These are phyloP conservation scores for Cliona cf. orientalis DNA, from an alignment of 37 sponge, comb jelly and placozoan genomes.

Conservation along the genomic window DNA sequence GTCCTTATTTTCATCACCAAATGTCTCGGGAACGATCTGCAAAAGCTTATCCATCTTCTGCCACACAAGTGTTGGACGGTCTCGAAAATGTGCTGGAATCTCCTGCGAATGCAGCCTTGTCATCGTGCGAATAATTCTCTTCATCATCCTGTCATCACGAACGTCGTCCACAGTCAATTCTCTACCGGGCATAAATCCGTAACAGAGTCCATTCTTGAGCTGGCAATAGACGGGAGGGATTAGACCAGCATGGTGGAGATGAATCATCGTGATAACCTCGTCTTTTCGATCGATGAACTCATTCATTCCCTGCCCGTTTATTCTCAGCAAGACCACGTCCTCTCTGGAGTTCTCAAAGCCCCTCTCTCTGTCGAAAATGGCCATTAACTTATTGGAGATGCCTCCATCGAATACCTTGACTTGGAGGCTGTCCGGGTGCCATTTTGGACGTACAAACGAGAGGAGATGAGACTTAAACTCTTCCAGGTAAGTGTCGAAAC, in stretches of 20 bases:
- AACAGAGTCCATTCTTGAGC: constrained; percentile 78
- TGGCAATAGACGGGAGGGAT: constrained; percentile 45
- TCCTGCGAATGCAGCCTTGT: constrained; percentile 66
- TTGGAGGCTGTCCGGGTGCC: not conserved
- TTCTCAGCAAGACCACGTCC: constrained; percentile 60
- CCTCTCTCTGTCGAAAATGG: constrained; percentile 18
- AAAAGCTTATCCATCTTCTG: too few species aligned
- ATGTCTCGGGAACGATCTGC: too few species aligned
- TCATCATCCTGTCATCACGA: constrained; percentile 31
- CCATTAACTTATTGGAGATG: constrained; percentile 62
- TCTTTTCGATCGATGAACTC: constrained; percentile 50
- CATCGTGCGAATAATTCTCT: constrained; percentile 50
- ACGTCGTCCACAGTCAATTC: constrained; percentile 47
- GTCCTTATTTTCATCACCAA: too few species aligned
- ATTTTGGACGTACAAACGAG: constrained; percentile 32
- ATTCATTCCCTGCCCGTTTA: constrained; percentile 77
- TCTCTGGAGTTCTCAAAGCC: constrained; percentile 13
- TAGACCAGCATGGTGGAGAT: constrained; percentile 27
- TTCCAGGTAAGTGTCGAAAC: constrained; percentile 11
- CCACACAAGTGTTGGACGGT: constrained; percentile 21
- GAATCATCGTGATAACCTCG: constrained; percentile 47
- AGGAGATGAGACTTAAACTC: constrained; percentile 35
- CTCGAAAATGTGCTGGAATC: constrained; percentile 4
- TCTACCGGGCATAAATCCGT: constrained; percentile 65
- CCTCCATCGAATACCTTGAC: constrained; percentile 53